These are phyloP conservation scores for Aphidius colemani DNA, from an alignment of 2,888 invertebrate genomes.

Conservation along the genomic window DNA sequence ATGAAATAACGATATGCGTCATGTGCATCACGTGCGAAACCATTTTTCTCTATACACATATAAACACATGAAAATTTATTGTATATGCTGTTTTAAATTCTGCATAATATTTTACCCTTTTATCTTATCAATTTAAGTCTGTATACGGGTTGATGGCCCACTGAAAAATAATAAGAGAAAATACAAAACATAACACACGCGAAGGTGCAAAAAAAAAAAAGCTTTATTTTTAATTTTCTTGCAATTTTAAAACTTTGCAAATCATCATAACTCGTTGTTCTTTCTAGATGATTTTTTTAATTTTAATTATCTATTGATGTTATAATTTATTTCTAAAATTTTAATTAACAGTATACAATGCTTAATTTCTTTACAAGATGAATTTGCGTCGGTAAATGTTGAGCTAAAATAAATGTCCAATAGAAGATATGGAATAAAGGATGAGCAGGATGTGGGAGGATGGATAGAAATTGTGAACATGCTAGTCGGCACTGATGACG, in stretches of 20 bases:
- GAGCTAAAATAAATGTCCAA: slow-evolving; percentile 13
- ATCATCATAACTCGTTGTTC: no score
- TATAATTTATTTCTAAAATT: no score
- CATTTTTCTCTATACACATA: slow-evolving; percentile 13
- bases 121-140: slow-evolving; percentile 27
- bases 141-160: slow-evolving; percentile 7
- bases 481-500: slow-evolving; percentile 40
- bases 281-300: no score
- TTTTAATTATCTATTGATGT: no score
- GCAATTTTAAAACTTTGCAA: no score
- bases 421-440: slow-evolving; percentile 16
- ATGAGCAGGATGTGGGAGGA: slow-evolving; percentile 45
- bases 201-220: not conserved
- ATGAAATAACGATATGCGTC: slow-evolving; percentile 27
- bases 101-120: slow-evolving; percentile 17
- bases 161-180: slow-evolving; percentile 11
- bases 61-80: slow-evolving; percentile 4
- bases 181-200: slow-evolving; percentile 15
- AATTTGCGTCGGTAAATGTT: slow-evolving; percentile 25
- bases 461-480: slow-evolving; percentile 46
- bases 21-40: slow-evolving; percentile 31
- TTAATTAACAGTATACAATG: no score
- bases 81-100: slow-evolving; percentile 7
- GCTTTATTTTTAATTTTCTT: no score
- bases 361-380: not conserved